Conservation (phyloP, 2,888 invertebrate species). For the Plagodis pulveraria region DNA sequence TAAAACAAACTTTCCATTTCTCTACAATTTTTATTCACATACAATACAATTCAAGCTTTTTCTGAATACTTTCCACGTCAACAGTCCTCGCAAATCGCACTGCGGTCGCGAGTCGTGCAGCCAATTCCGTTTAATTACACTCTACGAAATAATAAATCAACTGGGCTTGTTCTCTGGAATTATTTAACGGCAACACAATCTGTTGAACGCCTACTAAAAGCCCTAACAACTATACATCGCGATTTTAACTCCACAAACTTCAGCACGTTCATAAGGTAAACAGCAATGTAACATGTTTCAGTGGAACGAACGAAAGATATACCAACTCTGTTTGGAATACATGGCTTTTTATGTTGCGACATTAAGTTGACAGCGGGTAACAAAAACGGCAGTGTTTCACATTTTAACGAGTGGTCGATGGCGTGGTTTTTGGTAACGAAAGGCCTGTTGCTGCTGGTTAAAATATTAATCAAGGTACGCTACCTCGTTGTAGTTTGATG, state of each 20-base stretch:
- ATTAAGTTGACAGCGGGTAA: neutral
- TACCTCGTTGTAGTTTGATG: conserved; percentile 47
- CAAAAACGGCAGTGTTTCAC: conserved; percentile 18
- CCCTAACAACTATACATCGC: conserved; percentile 14
- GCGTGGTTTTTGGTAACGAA: conserved; percentile 12
- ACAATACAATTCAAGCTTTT: too few species aligned
- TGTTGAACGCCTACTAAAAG: conserved; percentile 27
- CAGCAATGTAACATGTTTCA: conserved; percentile 10
- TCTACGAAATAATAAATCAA: conserved; percentile 34
- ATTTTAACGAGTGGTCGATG: neutral
- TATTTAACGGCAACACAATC: conserved; percentile 25
- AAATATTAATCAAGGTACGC: conserved; percentile 52
- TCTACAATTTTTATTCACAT: too few species aligned
- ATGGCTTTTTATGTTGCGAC: conserved; percentile 8
- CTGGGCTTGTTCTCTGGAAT: conserved; percentile 14
- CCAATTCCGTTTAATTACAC: conserved; percentile 38
- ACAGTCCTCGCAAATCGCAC: conserved; percentile 23
- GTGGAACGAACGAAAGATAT: neutral
- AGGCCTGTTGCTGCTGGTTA: conserved; percentile 40
- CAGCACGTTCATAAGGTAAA: neutral
- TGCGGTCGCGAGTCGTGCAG: conserved; percentile 15
- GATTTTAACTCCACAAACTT: conserved; percentile 6
- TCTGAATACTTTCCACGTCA: conserved; percentile 6
- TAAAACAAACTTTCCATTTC: too few species aligned
- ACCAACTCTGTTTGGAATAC: conserved; percentile 2